Evolutionary conservation across 2,113 vertebrate genomes (phyloP), one percentile per base, ranked within the genome.

Genomic region (Paralichthys olivaceus): DNA sequence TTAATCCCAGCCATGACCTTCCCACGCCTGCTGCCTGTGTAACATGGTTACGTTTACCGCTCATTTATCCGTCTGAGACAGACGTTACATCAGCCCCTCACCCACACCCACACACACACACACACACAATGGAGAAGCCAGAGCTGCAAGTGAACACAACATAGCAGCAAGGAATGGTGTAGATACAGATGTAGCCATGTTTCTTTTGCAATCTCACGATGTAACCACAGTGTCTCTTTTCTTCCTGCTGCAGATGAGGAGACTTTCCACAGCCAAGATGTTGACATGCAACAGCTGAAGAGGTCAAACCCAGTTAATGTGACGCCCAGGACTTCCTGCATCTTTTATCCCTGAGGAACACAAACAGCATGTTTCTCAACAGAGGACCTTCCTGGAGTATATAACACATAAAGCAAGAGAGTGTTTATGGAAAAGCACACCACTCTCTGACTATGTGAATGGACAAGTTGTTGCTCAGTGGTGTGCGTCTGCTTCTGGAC

Each of bases 1-100:
- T 25, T 92, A 91, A 92, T 93, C 90, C 89, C 60, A 37, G 78
- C 55, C 4, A 7, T 84, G 81, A 89, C 74, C 83, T 86, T 47
- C 65, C 53, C 49, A 49, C 20, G 62, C 0, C 26, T 7, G 63
- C 20, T 11, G 59, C 17, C 28, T 72, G 49, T 83, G 74, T 84
- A 80, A 83, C 56, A 55, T 60, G 9, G 37, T 17, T 34, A 58
- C 40, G 3, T 71, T 62, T 66, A 37, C 34, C 17, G 63, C 55
- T 80, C 29, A 61, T 73, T 64, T 80, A 55, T 45, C 14, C 45
- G 45, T 28, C n/a, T 56, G 47, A 62, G 20, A 8, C 23, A 66
- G 69, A 63, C n/a, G 49, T 73, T 68, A 72, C 58, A 81, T 60
- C 68, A 70, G 23, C 7, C 22, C 14, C 7, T 32, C 29, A 32